These are phyloP conservation scores for Huso huso DNA, from an alignment of 2,797 vertebrate genomes.

Conservation along the genomic window DNA sequence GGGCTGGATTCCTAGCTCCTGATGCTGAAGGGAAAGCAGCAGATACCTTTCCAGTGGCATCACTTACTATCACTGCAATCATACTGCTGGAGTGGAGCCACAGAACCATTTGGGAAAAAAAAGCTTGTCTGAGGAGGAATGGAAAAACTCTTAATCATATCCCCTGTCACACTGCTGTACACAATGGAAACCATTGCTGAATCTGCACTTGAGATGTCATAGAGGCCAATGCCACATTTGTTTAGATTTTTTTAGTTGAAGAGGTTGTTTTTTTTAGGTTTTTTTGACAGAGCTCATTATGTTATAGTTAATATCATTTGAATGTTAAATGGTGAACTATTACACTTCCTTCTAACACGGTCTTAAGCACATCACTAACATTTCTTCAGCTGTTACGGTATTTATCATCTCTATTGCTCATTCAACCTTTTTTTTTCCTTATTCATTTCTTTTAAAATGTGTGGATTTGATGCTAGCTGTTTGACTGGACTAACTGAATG, in stretches of 20 bases:
- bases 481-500: no score
- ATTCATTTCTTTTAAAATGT: no score
- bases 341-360: no score
- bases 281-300: neutral
- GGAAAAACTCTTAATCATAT: conserved; percentile 19
- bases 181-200: conserved; percentile 18
- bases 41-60: neutral
- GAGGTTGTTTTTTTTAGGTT: neutral
- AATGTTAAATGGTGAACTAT: no score
- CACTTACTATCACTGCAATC: neutral
- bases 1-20: no score
- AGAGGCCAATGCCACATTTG: neutral
- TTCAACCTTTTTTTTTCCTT: no score
- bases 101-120: conserved; percentile 23
- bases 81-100: conserved; percentile 28
- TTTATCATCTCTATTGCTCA: no score
- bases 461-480: no score
- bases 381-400: no score
- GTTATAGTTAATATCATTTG: neutral
- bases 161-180: conserved; percentile 6
- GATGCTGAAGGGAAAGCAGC: no score
- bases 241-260: neutral
- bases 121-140: conserved; percentile 24
- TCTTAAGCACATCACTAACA: no score
- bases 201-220: conserved; percentile 7